Base-by-base conservation (phyloP, 2,113 vertebrate genomes). In the Lampris megalopsis region DNA sequence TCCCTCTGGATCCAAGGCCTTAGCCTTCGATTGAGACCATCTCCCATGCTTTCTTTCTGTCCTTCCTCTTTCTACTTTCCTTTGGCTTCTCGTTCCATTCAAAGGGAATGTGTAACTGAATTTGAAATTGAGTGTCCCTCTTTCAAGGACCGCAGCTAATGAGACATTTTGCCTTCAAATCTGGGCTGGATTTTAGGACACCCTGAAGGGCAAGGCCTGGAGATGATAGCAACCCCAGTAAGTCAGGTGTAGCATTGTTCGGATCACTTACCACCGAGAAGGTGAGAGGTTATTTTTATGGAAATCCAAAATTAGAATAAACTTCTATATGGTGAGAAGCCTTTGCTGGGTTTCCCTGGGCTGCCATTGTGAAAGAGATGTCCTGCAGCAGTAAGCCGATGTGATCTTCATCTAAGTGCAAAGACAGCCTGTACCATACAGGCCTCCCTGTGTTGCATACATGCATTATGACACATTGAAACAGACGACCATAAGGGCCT, bases 21-120 rank as follows among this genome's bases (percentile, higher is more conserved):
- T 87, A 91, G 85, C 89, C 87, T 87, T 89, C 84, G 42, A 84
- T 76, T 10, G 63, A 82, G 82, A 87, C 79, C 59, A 57, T 90
- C 84, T 84, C 71, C 79, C 76, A 76, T 74, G 71, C 76, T 86
- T 86, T 86, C 76, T 75, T 88, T 76, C 81, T 75, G 82, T 75
- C 80, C 73, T 56, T 84, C 67, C 72, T 69, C 75, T 80, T 80
- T 79, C 75, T 70, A 71, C 74, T 82, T 80, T 71, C 74, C 70
- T 87, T 82, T 88, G 83, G 90, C 83, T 91, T 79, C 84, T 71
- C 80, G 75, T 90, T 85, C 88, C 86, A 93, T 92, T 94, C 93
- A 95, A 94, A 94, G 91, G 88, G 92, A 95, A 94, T 94, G 88
- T 89, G 85, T 91, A 92, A 94, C 91, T 94, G 92, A 93, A 94